Conservation (phyloP, 2,888 invertebrate species). For the Incurvaria masculella region DNA sequence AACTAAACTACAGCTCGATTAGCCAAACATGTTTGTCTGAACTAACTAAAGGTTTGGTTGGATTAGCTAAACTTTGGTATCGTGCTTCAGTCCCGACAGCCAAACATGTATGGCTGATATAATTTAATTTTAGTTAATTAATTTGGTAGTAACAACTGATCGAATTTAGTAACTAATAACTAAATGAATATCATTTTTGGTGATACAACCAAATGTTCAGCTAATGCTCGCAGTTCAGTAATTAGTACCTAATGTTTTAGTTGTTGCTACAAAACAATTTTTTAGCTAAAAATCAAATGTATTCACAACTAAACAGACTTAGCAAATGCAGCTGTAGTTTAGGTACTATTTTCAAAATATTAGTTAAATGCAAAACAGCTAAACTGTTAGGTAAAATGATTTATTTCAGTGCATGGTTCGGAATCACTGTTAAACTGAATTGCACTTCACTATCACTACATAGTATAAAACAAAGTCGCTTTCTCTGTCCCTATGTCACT, state of each 20-base stretch:
- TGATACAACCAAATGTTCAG: not conserved
- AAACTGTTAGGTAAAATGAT: no score
- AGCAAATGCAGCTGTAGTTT: not conserved
- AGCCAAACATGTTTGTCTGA: no score
- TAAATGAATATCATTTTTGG: not conserved
- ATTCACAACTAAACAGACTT: not conserved
- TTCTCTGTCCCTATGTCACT: no score
- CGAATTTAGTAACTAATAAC: not conserved
- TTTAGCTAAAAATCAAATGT: slow-evolving; percentile 1
- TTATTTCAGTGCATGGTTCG: no score
- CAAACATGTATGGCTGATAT: not conserved
- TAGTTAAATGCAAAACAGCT: not conserved
- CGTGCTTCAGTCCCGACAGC: not conserved
- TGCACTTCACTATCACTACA: no score
- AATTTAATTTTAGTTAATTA: not conserved
- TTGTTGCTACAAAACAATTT: not conserved
- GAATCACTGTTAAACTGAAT: no score
- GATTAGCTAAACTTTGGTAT: no score
- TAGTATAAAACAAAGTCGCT: no score
- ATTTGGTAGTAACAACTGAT: slow-evolving; percentile 2
- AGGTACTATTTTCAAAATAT: no score
- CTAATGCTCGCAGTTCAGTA: not conserved
- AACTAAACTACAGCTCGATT: not conserved
- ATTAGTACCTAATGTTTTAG: not conserved
- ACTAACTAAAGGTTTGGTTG: not conserved